Evolutionary conservation across 2,888 invertebrate genomes (phyloP).

Genomic region (Metellina segmentata): DNA sequence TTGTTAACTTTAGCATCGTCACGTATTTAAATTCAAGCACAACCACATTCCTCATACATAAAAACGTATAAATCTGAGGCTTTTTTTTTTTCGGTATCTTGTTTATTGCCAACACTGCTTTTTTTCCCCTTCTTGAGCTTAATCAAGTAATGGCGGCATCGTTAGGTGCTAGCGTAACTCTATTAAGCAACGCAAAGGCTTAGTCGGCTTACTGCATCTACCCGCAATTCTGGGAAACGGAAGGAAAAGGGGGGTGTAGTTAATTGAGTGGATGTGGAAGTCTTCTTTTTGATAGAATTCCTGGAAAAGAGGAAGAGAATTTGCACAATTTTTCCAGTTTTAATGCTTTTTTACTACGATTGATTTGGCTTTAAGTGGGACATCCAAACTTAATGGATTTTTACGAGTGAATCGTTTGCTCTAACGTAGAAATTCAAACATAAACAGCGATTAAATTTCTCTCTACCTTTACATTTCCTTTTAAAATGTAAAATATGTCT

Average conservation of each 20-base stretch:
- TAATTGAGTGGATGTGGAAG: background rate
- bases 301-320: background rate
- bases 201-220: background rate
- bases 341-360: no score
- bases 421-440: no score
- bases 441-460: no score
- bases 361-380: no score
- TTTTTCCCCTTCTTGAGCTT: background rate
- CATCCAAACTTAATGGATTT: no score
- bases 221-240: background rate
- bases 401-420: no score
- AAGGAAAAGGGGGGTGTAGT: background rate
- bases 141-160: background rate
- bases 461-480: no score
- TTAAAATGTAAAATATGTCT: no score
- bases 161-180: background rate
- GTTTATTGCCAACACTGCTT: background rate
- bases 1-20: no score
- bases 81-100: background rate
- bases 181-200: background rate
- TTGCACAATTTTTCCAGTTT: no score
- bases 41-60: background rate
- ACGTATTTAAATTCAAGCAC: background rate
- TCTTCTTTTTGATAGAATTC: background rate
- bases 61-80: background rate